Conservation (phyloP, 2,797 vertebrate genomes). For the Rhinoraja longicauda region DNA sequence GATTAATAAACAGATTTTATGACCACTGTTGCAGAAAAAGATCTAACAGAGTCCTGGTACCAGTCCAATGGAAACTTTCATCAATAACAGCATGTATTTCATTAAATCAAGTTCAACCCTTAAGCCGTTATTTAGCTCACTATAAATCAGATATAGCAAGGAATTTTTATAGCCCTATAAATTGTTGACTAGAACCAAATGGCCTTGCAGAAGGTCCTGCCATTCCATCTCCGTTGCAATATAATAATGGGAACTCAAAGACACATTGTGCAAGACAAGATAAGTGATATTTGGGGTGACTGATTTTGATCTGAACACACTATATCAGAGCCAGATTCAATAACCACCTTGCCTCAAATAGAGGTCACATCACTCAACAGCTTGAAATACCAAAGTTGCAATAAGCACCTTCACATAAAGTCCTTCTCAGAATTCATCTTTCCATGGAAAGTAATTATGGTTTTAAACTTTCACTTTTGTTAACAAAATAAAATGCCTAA, state of each 20-base stretch:
- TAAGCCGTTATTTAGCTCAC: not conserved
- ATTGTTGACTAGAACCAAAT: conserved; percentile 31
- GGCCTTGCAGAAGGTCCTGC: conserved; percentile 16
- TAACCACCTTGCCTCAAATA: not conserved
- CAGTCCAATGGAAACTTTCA: conserved; percentile 36
- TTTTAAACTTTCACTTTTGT: not conserved
- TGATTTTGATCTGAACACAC: not conserved
- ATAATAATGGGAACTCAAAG: not conserved
- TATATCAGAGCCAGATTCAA: not conserved
- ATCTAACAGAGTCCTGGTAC: conserved; percentile 27
- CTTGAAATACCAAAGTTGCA: not conserved
- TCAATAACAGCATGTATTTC: conserved; percentile 29
- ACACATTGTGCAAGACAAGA: conserved; percentile 13
- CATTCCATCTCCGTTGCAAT: not conserved
- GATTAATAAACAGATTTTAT: conserved; percentile 29
- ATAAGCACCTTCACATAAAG: not conserved
- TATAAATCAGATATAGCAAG: conserved; percentile 34
- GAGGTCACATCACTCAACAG: conserved; percentile 9
- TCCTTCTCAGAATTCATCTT: not conserved
- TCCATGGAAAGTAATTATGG: not conserved
- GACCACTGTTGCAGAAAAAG: conserved; percentile 31
- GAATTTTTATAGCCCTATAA: conserved; percentile 35
- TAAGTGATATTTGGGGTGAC: not conserved
- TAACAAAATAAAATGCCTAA: not conserved
- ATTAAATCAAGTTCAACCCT: conserved; percentile 32